phyloP scores from a whole-genome alignment of 2,888 invertebrate species.

The Neoaliturus tenellus region DNA sequence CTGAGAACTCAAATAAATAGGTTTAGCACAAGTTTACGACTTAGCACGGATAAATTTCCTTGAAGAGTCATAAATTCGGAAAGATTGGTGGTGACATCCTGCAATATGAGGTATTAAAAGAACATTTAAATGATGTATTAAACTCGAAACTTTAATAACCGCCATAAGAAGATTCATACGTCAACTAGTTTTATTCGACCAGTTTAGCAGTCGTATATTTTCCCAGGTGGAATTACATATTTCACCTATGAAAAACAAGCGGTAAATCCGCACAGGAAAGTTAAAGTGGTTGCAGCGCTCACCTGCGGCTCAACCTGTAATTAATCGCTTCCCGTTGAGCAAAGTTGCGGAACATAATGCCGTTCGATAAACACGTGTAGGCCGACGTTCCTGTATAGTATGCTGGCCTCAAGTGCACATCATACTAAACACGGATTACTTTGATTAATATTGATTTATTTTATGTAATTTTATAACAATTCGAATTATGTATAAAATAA shows the following conservation, averaged over 20 bases:
- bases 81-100: too few species aligned
- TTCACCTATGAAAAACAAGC: slow-evolving; percentile 15
- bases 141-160: not conserved
- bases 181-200: not conserved
- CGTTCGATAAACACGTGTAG: not conserved
- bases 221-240: not conserved
- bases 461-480: too few species aligned
- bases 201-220: not conserved
- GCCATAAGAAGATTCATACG: not conserved
- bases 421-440: too few species aligned
- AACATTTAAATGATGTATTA: not conserved
- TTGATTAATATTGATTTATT: too few species aligned
- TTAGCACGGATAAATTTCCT: too few species aligned
- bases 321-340: slow-evolving; percentile 23
- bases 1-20: too few species aligned
- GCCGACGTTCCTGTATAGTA: too few species aligned
- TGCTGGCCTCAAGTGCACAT: too few species aligned
- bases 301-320: slow-evolving; percentile 32
- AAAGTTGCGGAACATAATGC: slow-evolving; percentile 25
- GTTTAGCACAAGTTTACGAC: too few species aligned
- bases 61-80: too few species aligned
- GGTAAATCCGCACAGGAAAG: slow-evolving; percentile 15
- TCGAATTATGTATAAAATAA: too few species aligned
- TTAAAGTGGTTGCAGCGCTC: slow-evolving; percentile 14
- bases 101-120: not conserved